A percentile compares a stretch with the other conserved stretches of the same genome.
phyloP scores from a whole-genome alignment of 1,140 invertebrate species.

The Choristoneura fumiferana region DNA sequence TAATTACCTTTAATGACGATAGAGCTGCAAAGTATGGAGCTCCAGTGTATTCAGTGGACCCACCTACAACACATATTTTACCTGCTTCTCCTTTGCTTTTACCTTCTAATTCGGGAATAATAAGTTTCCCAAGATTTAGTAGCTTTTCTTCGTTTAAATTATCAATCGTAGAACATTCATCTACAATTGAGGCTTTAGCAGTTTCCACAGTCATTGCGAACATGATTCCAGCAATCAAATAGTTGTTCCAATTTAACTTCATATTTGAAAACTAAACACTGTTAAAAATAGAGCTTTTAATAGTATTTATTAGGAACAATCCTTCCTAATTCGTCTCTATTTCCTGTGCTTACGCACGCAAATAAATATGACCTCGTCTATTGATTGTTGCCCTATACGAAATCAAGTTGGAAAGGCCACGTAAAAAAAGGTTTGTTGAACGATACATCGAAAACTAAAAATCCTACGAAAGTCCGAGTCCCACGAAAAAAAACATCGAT shows the following conservation, averaged over 20 bases:
- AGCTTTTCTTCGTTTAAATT: conserved; percentile 25
- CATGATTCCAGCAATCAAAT: not conserved
- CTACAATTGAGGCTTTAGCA: not conserved
- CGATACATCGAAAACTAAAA: too few relatives aligned
- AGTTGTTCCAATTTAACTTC: not conserved
- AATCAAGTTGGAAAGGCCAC: too few relatives aligned
- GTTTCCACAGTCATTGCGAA: not conserved
- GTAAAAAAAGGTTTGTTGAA: too few relatives aligned
- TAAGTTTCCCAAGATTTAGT: conserved; percentile 26
- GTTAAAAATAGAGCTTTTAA: not conserved
- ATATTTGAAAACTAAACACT: not conserved
- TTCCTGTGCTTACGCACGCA: not conserved
- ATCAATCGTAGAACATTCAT: conserved; percentile 9
- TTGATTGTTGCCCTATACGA: not conserved
- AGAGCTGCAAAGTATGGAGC: conserved; percentile 95
- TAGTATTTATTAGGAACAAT: not conserved
- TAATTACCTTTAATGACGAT: conserved; percentile 84
- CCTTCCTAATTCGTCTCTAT: not conserved
- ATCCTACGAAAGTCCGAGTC: too few relatives aligned
- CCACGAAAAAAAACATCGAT: too few relatives aligned
- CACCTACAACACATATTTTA: conserved; percentile 93
- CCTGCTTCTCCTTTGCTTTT: conserved; percentile 90
- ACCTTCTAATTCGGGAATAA: conserved; percentile 45
- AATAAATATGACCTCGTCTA: conserved; percentile 8
- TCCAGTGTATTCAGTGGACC: conserved; percentile 94